Base-by-base conservation (phyloP, 2,888 invertebrate genomes). In the Eilema caniola region DNA sequence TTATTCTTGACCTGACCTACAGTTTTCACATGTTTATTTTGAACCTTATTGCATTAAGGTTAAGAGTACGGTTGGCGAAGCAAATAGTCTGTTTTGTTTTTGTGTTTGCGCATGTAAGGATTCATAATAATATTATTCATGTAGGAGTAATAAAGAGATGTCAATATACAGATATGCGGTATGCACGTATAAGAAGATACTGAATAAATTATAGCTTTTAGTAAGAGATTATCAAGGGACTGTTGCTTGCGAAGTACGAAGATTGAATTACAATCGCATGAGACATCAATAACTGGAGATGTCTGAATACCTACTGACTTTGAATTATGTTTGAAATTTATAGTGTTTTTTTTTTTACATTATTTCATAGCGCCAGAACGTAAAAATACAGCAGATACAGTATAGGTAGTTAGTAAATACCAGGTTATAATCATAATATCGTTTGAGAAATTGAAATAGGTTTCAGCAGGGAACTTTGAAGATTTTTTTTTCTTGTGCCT, bases 61-160 rank as follows among this genome's bases (percentile, higher is more conserved):
- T 89, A 89, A 85, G 82, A 72, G 80, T 78, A 53, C 76, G 76
- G 86, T 84, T 88, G 72, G 81, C 73, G 68, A 77, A 70, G 70
- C 75, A 78, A 66, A 59, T 66, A 67, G 74, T 73, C 78, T 75
- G 86, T 86, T 89, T 86, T 88, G 85, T 88, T 88, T 88, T 89
- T 86, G 79, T 87, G 77, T 82, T 80, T 80, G 82, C 77, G 85
- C 83, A 82, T 88, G 87, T 88, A 85, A 82, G 83, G 85, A 86
- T 84, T 87, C 87, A 86, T 89, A 88, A 90, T 91, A 89, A 89
- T 89, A 90, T 89, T 91, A 91, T 92, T 92, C 92, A 89, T 90
- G 86, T 85, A 85, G 83, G 84, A 84, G 87, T 89, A 88, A 89
- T 89, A 89, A 89, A 87, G 88, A 89, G 85, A 86, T 86, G 85